Conservation (phyloP, 1,140 invertebrate genomes). For the Drosophila subobscura region DNA sequence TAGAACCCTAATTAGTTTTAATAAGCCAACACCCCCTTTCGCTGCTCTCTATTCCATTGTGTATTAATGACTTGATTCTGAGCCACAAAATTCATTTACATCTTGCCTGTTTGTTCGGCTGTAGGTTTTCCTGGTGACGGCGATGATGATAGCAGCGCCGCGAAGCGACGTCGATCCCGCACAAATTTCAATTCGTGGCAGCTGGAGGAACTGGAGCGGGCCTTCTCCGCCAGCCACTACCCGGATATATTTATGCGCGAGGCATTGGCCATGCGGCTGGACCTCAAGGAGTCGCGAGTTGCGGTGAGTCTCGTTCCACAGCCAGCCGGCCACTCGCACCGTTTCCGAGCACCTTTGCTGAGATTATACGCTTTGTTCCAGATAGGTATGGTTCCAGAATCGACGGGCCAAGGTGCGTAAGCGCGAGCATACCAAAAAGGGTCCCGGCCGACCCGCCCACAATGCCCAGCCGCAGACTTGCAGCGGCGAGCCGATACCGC, state of each 20-base stretch:
- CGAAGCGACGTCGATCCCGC: slow-evolving; percentile 93
- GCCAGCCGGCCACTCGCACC: background rate
- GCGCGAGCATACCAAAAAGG: slow-evolving; percentile 99
- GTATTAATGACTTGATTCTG: slow-evolving; percentile 34
- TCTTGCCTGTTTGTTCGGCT: slow-evolving; percentile 18
- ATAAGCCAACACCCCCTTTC: slow-evolving; percentile 45
- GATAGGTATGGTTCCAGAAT: slow-evolving; percentile 99
- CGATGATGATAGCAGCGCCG: slow-evolving; percentile 83
- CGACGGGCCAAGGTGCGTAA: slow-evolving; percentile 99
- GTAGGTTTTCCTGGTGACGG: slow-evolving; percentile 82
- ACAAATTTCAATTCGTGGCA: slow-evolving; percentile 99
- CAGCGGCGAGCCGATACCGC: slow-evolving; percentile 97
- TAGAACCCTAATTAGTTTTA: slow-evolving; percentile 67
- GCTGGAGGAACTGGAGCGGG: slow-evolving; percentile 98
- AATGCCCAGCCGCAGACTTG: slow-evolving; percentile 99
- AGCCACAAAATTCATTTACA: slow-evolving; percentile 27
- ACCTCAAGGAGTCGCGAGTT: slow-evolving; percentile 98
- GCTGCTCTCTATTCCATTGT: too few species aligned
- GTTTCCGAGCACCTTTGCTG: slow-evolving; percentile 63
- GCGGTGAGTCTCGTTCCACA: slow-evolving; percentile 91
- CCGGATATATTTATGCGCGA: slow-evolving; percentile 99
- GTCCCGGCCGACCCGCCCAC: slow-evolving; percentile 98
- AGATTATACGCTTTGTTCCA: slow-evolving; percentile 84
- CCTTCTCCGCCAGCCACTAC: slow-evolving; percentile 98
- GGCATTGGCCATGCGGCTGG: slow-evolving; percentile 96